A percentile compares a stretch with the other conserved stretches of the same genome.
Conservation (phyloP, 1,140 invertebrate species). For the Drosophila nikananu region DNA sequence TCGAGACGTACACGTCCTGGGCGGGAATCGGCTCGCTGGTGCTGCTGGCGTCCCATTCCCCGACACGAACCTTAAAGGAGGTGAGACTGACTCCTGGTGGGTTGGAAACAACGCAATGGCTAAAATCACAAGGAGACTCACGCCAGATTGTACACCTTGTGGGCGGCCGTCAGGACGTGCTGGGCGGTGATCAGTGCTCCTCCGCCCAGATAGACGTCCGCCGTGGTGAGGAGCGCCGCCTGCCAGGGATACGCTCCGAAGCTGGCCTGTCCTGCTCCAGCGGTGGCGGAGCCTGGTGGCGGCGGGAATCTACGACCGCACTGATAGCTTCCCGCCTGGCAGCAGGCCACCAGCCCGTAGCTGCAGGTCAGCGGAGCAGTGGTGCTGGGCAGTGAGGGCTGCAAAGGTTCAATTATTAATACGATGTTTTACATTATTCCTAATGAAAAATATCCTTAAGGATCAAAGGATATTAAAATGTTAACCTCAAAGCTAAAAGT, state of each 20-base stretch:
- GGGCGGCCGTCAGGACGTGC: constrained; percentile 90
- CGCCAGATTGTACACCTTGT: constrained; percentile 88
- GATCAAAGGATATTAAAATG: no score
- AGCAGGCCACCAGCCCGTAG: constrained; percentile 71
- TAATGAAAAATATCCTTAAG: no score
- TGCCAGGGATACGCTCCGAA: constrained; percentile 84
- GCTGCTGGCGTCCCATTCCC: constrained; percentile 89
- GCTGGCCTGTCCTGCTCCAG: constrained; percentile 69
- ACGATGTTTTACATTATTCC: no score
- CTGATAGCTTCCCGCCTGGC: constrained; percentile 74
- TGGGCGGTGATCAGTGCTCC: constrained; percentile 88
- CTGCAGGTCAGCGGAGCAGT: constrained; percentile 59
- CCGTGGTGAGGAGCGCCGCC: constrained; percentile 85
- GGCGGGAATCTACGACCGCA: constrained; percentile 77
- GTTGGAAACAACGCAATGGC: background rate
- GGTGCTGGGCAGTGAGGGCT: no score
- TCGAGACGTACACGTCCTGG: constrained; percentile 87
- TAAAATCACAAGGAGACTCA: constrained; percentile 84
- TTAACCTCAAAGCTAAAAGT: no score
- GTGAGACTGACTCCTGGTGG: constrained; percentile 41
- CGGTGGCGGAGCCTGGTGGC: constrained; percentile 53
- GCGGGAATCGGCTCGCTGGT: constrained; percentile 88
- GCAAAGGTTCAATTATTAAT: no score
- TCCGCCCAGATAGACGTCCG: constrained; percentile 88
- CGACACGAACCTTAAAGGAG: constrained; percentile 88